A percentile compares a stretch with the other conserved stretches of the same genome.
These are phyloP conservation scores for Muschampia plurimacula DNA, from an alignment of 2,888 invertebrate species.

Conservation along the genomic window DNA sequence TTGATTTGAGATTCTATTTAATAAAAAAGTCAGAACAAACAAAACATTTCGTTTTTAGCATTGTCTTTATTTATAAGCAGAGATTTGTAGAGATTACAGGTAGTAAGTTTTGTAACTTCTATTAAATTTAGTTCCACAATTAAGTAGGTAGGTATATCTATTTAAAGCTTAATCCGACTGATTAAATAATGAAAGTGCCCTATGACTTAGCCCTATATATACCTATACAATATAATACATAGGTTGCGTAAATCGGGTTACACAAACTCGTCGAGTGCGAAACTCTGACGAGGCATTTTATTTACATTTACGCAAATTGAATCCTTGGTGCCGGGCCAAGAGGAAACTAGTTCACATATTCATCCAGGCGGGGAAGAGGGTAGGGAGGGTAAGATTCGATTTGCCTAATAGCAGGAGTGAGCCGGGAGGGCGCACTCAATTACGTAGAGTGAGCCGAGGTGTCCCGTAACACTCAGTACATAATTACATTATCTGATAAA, in stretches of 20 bases:
- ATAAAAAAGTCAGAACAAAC: too few species aligned
- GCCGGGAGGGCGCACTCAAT: constrained; percentile 77
- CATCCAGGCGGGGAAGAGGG: constrained; percentile 53
- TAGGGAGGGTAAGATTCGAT: constrained; percentile 75
- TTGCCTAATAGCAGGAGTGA: constrained; percentile 79
- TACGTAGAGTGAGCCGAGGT: constrained; percentile 79
- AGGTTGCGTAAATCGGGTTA: constrained; percentile 28
- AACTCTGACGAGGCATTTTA: constrained; percentile 66
- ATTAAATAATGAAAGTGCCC: too few species aligned
- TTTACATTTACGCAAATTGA: constrained; percentile 82
- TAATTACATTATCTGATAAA: constrained; percentile 85
- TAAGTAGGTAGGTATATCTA: too few species aligned
- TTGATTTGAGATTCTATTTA: too few species aligned
- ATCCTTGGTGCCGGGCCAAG: constrained; percentile 79
- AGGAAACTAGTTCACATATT: constrained; percentile 64
- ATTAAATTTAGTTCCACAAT: too few species aligned
- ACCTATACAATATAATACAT: not conserved
- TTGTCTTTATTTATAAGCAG: too few species aligned
- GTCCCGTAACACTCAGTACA: constrained; percentile 75
- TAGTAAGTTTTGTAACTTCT: too few species aligned
- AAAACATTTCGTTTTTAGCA: too few species aligned
- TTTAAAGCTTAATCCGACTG: too few species aligned
- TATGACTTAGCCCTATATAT: not conserved
- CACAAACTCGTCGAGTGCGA: constrained; percentile 48
- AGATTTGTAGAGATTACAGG: too few species aligned